Percentiles rank a stretch among this genome's conserved stretches.
phyloP scores from a whole-genome alignment of 2,797 vertebrate genomes.

The Emydoidea blandingii region DNA sequence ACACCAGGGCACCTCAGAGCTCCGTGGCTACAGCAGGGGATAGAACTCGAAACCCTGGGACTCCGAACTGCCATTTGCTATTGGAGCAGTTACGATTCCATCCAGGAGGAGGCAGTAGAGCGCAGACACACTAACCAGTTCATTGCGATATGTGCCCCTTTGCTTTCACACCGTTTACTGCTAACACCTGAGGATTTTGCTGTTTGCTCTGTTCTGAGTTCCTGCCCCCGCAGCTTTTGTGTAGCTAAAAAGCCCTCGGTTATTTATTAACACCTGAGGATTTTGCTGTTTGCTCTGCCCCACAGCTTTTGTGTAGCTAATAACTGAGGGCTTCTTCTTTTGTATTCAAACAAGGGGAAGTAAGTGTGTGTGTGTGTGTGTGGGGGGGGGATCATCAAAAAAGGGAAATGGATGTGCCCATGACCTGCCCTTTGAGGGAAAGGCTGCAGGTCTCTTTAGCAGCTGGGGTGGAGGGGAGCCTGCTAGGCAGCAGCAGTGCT shows the following conservation, averaged over 20 bases:
- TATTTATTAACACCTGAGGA: too few species aligned
- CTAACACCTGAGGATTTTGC: background rate
- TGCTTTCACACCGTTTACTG: too few species aligned
- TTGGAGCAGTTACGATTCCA: background rate
- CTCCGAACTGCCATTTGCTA: background rate
- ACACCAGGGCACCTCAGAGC: background rate
- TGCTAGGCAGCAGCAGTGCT: background rate
- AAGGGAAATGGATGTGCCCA: background rate
- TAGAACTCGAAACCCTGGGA: background rate
- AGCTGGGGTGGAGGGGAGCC: background rate
- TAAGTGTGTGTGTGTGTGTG: too few species aligned
- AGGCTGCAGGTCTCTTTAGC: background rate
- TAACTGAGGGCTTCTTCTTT: background rate
- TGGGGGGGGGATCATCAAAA: too few species aligned
- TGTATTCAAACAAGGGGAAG: background rate
- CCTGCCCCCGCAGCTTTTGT: background rate
- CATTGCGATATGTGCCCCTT: background rate
- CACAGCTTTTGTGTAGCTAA: background rate
- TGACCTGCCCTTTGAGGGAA: background rate
- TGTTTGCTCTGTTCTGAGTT: background rate
- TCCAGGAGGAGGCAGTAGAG: background rate
- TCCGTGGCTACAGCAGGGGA: too few species aligned
- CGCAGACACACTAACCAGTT: background rate
- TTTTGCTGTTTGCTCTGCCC: background rate
- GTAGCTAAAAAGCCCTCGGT: background rate